Base-by-base conservation (phyloP, 2,888 invertebrate genomes). In the Eremobia ochroleuca region DNA sequence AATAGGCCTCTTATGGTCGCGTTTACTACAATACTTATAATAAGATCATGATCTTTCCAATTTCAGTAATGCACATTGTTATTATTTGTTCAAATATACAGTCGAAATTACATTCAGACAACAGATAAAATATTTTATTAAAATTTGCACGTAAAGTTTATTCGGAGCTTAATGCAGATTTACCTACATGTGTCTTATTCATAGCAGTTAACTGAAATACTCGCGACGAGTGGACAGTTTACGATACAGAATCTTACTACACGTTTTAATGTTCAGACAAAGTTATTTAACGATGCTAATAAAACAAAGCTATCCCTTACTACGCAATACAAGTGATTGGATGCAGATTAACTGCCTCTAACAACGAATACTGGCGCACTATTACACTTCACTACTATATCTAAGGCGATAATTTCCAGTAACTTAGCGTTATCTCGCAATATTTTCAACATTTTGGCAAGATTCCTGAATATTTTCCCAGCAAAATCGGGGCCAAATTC, bases 381-480 rank as follows among this genome's bases (percentile, higher is more conserved):
- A 71, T 85, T 72, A 81, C 40, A 73, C 66, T 59, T 25, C 4
- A 31, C 62, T 18, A 59, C 67, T 28, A 71, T 73, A 71, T 71
- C 52, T 59, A 15, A 70, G 66, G 69, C 78, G 74, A 75, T 82
- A 78, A 84, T 75, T 82, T 85, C 34, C 37, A 62, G 40, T 69
- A 73, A 84, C 58, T 84, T 79, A 77, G 28, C 81, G 68, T 85
- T 82, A 82, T 82, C 82, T 78, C 71, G 75, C 78, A 73, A 85
- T 82, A 79, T 73, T 82, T 78, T 82, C 25, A 67, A 78, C 66
- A 79, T 79, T 82, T 82, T 85, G 84, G 85, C 85, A 85, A 82
- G 64, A 58, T 66, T 85, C 82, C 79, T 75, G 82, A 78, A 84
- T 85, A 82, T 82, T 72, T 52, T 82, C 43, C 55, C 25, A 61